Percentiles rank a stretch among this genome's conserved stretches.
Evolutionary conservation across 2,888 invertebrate genomes (phyloP).

Genomic region (Yponomeuta evonymella): DNA sequence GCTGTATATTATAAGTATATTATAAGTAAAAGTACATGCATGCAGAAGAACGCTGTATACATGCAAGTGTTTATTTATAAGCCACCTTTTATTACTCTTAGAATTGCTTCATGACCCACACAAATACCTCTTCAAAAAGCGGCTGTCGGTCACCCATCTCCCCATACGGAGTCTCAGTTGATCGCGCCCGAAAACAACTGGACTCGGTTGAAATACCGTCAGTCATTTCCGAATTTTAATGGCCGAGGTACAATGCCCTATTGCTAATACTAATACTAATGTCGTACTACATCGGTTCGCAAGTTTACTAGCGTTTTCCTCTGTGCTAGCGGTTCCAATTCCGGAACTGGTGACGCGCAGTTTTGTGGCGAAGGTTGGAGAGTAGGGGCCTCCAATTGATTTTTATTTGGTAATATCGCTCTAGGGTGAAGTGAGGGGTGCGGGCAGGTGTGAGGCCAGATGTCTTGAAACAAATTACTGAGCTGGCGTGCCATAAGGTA

Average conservation of each 20-base stretch:
- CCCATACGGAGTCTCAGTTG: conserved; percentile 46
- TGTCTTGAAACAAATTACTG: conserved; percentile 68
- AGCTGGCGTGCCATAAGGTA: conserved; percentile 66
- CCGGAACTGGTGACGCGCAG: not conserved
- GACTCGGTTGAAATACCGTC: conserved; percentile 48
- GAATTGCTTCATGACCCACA: no score
- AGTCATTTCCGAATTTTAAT: conserved; percentile 73
- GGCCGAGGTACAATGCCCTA: conserved; percentile 62
- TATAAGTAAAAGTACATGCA: no score
- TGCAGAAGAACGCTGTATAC: no score
- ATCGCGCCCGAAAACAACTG: conserved; percentile 53
- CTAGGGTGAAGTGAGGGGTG: conserved; percentile 19
- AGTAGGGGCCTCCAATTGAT: conserved; percentile 25
- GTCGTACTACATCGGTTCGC: conserved; percentile 32
- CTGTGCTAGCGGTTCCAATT: not conserved
- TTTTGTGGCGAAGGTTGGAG: conserved; percentile 4
- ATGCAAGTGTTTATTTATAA: no score
- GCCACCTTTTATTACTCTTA: no score
- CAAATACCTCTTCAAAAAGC: no score
- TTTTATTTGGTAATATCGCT: not conserved
- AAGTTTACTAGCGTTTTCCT: not conserved
- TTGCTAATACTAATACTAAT: conserved; percentile 40
- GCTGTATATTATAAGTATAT: no score
- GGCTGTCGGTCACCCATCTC: not conserved
- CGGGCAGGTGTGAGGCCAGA: conserved; percentile 73